Base-by-base conservation (phyloP, 1,140 invertebrate genomes). In the Riptortus pedestris region DNA sequence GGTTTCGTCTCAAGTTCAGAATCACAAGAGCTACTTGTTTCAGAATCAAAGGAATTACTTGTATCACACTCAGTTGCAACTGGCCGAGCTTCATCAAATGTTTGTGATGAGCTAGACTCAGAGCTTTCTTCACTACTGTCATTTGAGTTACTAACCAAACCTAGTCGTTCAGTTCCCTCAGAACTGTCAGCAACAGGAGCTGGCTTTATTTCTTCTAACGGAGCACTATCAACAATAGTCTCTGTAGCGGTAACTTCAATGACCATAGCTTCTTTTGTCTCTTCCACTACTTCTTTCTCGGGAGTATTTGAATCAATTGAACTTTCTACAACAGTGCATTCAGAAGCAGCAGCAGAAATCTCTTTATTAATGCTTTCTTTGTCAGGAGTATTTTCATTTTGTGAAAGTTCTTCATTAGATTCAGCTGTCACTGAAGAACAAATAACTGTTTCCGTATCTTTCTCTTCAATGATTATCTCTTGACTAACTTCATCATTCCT, bases 381-480 rank as follows among this genome's bases (percentile, higher is more conserved):
- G n/a, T 45, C 20, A n/a, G 60, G 14, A 38, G 14, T 38, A 38
- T 38, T 38, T 47, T 62, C 60, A 5, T 11, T 9, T 1, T 14
- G 11, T 11, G 38, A 7, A 5, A 2, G 11, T 20, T 47, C 26
- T 3, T 28, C 55, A 43, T 52, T 38, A 12, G 45, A 9, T 18
- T 51, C 38, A 14, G 27, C 4, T 11, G 61, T 7, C 11, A 63
- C 24, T 2, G 48, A 33, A 7, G 63, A 58, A 24, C 63, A 58
- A 64, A 64, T 58, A 20, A 64, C 63, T 20, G 20, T 64, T 64
- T 64, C 63, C 11, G 51, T 31, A 16, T 64, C 51, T 45, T 57
- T 64, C 12, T 52, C 48, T 29, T 24, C 43, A 31, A 51, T 26
- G n/a, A 48, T 31, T 7, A 28, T 62, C 26, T 47, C 60, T 47